Conservation (phyloP, 2,888 invertebrate genomes). For the Sceliomorpha sp. region DNA sequence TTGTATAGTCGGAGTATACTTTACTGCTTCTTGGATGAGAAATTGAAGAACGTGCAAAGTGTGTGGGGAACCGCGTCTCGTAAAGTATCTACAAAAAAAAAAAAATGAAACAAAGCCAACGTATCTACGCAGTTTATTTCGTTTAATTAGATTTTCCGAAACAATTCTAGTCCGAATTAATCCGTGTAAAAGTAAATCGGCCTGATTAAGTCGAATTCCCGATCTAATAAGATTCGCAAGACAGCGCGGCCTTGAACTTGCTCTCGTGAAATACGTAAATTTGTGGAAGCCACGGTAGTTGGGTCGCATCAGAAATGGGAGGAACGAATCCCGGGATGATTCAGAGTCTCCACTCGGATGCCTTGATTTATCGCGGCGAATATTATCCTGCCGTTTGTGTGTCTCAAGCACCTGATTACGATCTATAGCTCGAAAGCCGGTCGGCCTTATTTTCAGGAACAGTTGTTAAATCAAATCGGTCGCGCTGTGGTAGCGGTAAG, state of each 20-base stretch:
- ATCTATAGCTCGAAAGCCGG: conserved; percentile 44
- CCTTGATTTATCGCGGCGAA: conserved; percentile 53
- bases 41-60: no score
- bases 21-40: conserved; percentile 30
- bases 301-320: no score
- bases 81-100: conserved; percentile 15
- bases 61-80: conserved; percentile 11
- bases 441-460: conserved; percentile 41
- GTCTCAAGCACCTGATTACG: conserved; percentile 53
- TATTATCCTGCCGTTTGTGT: conserved; percentile 52
- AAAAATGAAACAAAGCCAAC: conserved; percentile 1
- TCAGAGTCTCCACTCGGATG: background rate
- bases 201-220: no score
- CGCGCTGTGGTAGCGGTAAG: conserved; percentile 29
- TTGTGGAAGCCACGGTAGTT: no score
- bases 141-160: no score
- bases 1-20: conserved; percentile 32
- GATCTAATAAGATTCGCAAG: no score
- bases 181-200: no score
- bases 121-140: no score
- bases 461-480: conserved; percentile 55
- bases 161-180: no score
- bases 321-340: conserved; percentile 1
- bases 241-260: no score
- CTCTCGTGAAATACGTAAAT: no score